Base-by-base conservation (phyloP, 2,797 vertebrate species). In the Acomys russatus region DNA sequence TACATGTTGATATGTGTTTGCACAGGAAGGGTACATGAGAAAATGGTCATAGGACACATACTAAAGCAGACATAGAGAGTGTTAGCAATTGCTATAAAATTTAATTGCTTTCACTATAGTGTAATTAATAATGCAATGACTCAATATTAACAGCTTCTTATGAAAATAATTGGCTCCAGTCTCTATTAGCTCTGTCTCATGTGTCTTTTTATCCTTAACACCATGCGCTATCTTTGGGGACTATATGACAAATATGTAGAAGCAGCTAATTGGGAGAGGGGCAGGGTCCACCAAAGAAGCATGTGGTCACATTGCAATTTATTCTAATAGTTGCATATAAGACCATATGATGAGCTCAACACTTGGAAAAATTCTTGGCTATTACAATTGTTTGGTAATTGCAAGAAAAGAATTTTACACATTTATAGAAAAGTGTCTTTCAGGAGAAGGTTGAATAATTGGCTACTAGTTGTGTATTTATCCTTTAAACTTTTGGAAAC, bases 61-160 rank as follows among this genome's bases (percentile, higher is more conserved):
- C 28, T 87, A 83, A 83, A 83, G 23, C 4, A 87, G 44, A n/a
- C 23, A 70, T 2, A 66, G 61, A 73, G 80, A 22, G 63, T 85
- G 51, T 92, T 77, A 83, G 77, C 11, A 80, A 80, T 91, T 73
- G 38, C 12, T 85, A 35, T 80, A 79, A 94, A 91, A 59, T 91
- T 94, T 94, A 91, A 95, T 91, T 88, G 59, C 23, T 94, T 89
- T 88, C 73, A 88, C 51, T 1, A 20, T 78, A 23, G n/a, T 83
- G 4, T 88, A 85, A 96, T 90, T 88, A 61, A 68, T 83, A 83
- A 90, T 80, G 1, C 33, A 88, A 51, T 79, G 11, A 11, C 92
- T 95, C 28, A 49, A 56, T 90, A 63, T 74, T 71, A 83, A 56
- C 28, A 90, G 56, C 33, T 94, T 92, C 61, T 70, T 88, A 91